Conservation (phyloP, 2,888 invertebrate species). For the Pseudanteris insignis region DNA sequence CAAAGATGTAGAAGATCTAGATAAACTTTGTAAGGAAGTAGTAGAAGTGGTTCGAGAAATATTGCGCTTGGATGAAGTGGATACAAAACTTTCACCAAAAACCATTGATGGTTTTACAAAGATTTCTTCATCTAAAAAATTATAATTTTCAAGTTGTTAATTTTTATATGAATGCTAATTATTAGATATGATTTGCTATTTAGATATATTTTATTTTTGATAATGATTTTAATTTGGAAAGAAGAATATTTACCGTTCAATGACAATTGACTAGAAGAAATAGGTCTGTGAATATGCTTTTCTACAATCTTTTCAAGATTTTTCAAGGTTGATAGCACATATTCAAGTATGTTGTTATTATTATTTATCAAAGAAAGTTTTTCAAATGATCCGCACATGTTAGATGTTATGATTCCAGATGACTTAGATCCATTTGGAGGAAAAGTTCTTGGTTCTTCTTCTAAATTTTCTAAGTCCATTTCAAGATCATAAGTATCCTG, state of each 20-base stretch:
- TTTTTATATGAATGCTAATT: too few relatives aligned
- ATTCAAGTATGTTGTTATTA: conserved; percentile 45
- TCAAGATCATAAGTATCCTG: conserved; percentile 48
- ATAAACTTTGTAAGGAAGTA: conserved; percentile 15
- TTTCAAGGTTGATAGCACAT: conserved; percentile 46
- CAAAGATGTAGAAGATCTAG: conserved; percentile 15
- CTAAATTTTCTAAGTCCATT: conserved; percentile 29
- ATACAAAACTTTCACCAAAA: conserved; percentile 1
- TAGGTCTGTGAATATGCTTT: conserved; percentile 31
- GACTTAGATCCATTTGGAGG: conserved; percentile 52
- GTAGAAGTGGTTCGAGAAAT: conserved; percentile 22
- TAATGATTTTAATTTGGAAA: not conserved
- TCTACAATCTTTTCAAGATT: conserved; percentile 49
- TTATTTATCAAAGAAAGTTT: conserved; percentile 50
- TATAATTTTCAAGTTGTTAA: too few relatives aligned
- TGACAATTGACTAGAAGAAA: conserved; percentile 25
- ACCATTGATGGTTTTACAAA: conserved; percentile 40
- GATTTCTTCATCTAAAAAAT: conserved; percentile 16
- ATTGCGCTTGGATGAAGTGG: conserved; percentile 5
- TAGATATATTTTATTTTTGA: too few relatives aligned
- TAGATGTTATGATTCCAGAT: conserved; percentile 42
- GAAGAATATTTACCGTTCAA: conserved; percentile 38
- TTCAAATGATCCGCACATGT: conserved; percentile 51
- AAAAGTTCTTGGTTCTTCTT: conserved; percentile 51
- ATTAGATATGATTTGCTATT: too few relatives aligned